Percentiles rank a stretch among this genome's conserved stretches.
Evolutionary conservation across 1,140 invertebrate species (phyloP).

Genomic region (Leptoteleia sp.): DNA sequence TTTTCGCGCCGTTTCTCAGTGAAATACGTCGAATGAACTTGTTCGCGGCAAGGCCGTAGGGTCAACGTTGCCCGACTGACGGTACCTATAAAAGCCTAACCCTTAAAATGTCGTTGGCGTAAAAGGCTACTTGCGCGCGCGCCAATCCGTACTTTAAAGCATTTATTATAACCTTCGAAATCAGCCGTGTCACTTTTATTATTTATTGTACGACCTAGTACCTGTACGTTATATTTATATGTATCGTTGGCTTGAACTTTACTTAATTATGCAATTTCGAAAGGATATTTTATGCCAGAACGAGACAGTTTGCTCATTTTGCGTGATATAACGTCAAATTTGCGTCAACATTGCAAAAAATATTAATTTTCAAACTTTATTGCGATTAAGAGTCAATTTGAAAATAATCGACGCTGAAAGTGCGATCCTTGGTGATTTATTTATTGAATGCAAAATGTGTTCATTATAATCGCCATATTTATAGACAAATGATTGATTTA

Average conservation of each 20-base stretch:
- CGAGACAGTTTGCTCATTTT: neutral
- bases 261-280: constrained; percentile 6
- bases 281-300: neutral
- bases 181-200: constrained; percentile 25
- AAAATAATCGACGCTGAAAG: too few relatives aligned
- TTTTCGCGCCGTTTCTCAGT: constrained; percentile 59
- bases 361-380: too few relatives aligned
- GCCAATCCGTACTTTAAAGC: constrained; percentile 27
- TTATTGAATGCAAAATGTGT: neutral
- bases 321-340: too few relatives aligned
- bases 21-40: constrained; percentile 64
- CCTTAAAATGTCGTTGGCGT: constrained; percentile 34
- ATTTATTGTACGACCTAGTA: constrained; percentile 15
- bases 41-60: constrained; percentile 54
- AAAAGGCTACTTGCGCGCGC: constrained; percentile 18
- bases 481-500: too few relatives aligned
- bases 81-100: constrained; percentile 38
- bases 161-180: constrained; percentile 24
- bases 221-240: neutral
- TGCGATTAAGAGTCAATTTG: too few relatives aligned
- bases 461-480: too few relatives aligned
- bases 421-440: too few relatives aligned
- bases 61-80: constrained; percentile 38
- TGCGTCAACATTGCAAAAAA: too few relatives aligned
- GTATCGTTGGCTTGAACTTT: neutral